phyloP scores from a whole-genome alignment of 2,113 vertebrate species.

The Ammodytes dubius region DNA sequence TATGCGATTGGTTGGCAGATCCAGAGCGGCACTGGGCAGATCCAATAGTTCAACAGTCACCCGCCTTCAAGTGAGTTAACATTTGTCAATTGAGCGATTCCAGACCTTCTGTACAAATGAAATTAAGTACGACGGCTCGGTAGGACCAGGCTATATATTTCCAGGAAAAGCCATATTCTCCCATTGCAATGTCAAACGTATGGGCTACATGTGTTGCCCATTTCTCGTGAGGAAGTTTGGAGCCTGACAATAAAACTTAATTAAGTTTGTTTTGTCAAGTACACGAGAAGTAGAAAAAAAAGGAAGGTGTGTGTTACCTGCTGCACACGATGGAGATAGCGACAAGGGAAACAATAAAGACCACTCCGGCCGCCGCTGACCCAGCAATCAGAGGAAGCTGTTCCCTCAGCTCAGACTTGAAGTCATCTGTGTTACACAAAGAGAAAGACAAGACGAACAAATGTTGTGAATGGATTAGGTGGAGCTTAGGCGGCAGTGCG shows the following conservation, averaged over 20 bases:
- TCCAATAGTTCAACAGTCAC: too few species aligned
- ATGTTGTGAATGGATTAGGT: slow-evolving; percentile 12
- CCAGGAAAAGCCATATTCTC: background rate
- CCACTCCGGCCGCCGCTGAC: slow-evolving; percentile 94
- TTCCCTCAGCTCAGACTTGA: slow-evolving; percentile 97
- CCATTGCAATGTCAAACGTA: background rate
- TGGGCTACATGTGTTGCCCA: background rate
- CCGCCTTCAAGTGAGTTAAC: too few species aligned
- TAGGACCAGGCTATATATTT: background rate
- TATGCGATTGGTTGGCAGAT: too few species aligned
- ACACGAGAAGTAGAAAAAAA: background rate
- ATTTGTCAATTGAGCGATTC: too few species aligned
- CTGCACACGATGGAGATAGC: slow-evolving; percentile 98
- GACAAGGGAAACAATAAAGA: slow-evolving; percentile 97
- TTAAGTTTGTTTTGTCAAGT: background rate
- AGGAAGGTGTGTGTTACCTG: slow-evolving; percentile 86
- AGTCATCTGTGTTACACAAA: slow-evolving; percentile 89
- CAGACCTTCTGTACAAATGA: too few species aligned
- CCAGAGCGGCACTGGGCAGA: too few species aligned
- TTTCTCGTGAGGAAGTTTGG: background rate
- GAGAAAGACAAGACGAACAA: slow-evolving; percentile 11
- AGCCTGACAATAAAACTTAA: background rate
- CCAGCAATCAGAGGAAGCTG: slow-evolving; percentile 97
- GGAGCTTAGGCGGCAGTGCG: slow-evolving; percentile 6
- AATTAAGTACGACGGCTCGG: too few species aligned